Evolutionary conservation across 2,113 vertebrate genomes (phyloP).

Genomic region (Hylia prasina): DNA sequence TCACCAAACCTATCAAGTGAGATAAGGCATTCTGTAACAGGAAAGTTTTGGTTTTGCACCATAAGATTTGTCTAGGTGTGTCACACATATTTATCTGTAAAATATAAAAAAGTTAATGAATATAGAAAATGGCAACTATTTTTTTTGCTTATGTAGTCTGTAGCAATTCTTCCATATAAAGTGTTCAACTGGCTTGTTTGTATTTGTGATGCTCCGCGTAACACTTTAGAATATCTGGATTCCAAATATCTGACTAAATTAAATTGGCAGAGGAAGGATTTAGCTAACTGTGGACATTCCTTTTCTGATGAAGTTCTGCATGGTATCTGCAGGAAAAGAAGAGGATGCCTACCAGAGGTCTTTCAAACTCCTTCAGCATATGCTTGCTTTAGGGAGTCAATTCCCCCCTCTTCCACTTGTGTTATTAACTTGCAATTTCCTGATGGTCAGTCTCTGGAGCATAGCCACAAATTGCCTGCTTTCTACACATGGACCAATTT

Average conservation of each 20-base stretch:
- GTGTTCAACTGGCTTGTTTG: accelerated
- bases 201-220: not conserved
- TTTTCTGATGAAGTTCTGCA: not conserved
- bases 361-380: not conserved
- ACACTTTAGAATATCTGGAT: not conserved
- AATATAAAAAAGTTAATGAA: not conserved
- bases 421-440: not conserved
- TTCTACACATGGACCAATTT: not conserved
- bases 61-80: not conserved
- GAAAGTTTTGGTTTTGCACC: not conserved
- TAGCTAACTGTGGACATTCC: not conserved
- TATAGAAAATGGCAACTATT: not conserved
- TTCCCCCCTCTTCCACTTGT: not conserved
- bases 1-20: not conserved
- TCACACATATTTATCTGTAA: not conserved
- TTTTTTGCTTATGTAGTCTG: not conserved
- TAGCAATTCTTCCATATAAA: not conserved
- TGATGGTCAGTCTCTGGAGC: not conserved
- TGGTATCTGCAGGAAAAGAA: not conserved
- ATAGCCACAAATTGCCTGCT: not conserved
- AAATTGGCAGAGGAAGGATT: not conserved
- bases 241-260: not conserved
- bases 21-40: not conserved
- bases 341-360: not conserved
- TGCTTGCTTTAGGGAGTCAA: not conserved